Percentiles rank a stretch among this genome's conserved stretches.
Conservation (phyloP, 2,888 invertebrate species). For the Mechanitis mazaeus region DNA sequence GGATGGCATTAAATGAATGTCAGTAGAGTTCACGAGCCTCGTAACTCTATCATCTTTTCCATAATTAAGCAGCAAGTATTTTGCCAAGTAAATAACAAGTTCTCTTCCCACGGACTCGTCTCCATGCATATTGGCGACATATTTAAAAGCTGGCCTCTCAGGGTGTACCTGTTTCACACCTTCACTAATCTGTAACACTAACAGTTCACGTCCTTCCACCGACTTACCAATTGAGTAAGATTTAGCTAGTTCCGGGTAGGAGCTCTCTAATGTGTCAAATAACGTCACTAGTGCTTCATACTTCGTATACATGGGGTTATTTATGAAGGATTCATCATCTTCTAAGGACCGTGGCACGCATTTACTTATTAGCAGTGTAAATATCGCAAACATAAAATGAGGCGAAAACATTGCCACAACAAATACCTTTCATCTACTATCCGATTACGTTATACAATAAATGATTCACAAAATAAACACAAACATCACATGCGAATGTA, state of each 20-base stretch:
- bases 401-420: constrained; percentile 46
- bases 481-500: constrained; percentile 10
- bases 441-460: not conserved
- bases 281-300: constrained; percentile 83
- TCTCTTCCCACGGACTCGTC: constrained; percentile 94
- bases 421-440: constrained; percentile 10
- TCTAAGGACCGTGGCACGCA: constrained; percentile 54
- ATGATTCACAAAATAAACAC: constrained; percentile 4
- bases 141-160: constrained; percentile 92
- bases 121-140: constrained; percentile 97
- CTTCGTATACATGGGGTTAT: constrained; percentile 79
- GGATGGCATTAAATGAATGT: constrained; percentile 97
- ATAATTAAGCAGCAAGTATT: constrained; percentile 88
- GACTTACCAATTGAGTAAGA: constrained; percentile 89
- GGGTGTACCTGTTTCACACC: constrained; percentile 76
- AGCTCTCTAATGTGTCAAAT: constrained; percentile 77
- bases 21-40: constrained; percentile 87
- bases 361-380: constrained; percentile 51
- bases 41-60: constrained; percentile 82
- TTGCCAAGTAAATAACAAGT: constrained; percentile 87
- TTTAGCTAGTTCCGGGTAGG: constrained; percentile 82
- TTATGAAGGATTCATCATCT: constrained; percentile 75
- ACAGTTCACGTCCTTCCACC: constrained; percentile 85
- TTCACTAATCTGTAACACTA: constrained; percentile 87
- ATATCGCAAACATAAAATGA: constrained; percentile 51